Evolutionary conservation across 2,113 vertebrate species (phyloP), one percentile per base, ranked within the genome.

Genomic region (Serinus canaria): DNA sequence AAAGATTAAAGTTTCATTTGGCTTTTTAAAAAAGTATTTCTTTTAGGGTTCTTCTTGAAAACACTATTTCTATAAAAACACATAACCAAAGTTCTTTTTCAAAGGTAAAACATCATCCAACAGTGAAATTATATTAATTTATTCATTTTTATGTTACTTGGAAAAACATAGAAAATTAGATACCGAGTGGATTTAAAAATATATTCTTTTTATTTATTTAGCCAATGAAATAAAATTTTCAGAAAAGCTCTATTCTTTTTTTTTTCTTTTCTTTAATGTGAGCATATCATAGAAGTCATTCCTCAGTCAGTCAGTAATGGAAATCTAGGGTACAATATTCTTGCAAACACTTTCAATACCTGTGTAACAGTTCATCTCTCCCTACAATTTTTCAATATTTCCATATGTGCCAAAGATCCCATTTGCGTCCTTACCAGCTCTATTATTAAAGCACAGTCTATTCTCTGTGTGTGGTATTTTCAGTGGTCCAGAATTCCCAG

Each of bases 71-170:
- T 35, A 47, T 70, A 33, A 83, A 78, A 79, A 63, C 23, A 49
- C 14, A 28, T 12, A 35, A n/a, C 2, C 1, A 72, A 37, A 63
- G 25, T 83, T 64, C 0, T 56, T 83, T 92, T 69, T 56, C 18
- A 75, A 58, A 9, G 13, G 3, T 64, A 66, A 69, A 92, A 70
- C 24, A 47, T 24, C 24, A 22, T 87, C 21, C 14, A 84, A 23
- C 15, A n/a, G 8, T 43, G 22, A 44, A 69, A 82, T 4, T 0
- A 28, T 52, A 53, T 39, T 52, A 0, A 56, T 68, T 53, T 43
- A 47, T 60, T 56, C 0, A 47, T 66, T 78, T 77, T 78, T 35
- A 75, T 47, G 2, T 33, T 82, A 35, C 24, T 70, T 8, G 2
- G 8, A 53, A 83, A 56, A 47, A 21, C 44, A 23, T 37, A 28